Conservation (phyloP, 2,113 vertebrate species). For the Pituophis catenifer region DNA sequence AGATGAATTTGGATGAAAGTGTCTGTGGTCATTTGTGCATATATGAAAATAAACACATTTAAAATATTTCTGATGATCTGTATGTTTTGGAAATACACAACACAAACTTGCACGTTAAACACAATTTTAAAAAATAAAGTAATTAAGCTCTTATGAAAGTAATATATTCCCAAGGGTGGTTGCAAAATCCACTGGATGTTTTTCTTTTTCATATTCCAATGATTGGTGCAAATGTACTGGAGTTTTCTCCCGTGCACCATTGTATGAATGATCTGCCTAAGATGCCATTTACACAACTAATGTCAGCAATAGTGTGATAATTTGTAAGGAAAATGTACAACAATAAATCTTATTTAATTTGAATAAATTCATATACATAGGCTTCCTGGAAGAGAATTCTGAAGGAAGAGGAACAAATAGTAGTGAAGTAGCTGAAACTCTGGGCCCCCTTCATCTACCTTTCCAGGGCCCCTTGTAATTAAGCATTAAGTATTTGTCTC, state of each 20-base stretch:
- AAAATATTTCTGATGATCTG: constrained; percentile 23
- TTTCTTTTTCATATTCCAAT: background rate
- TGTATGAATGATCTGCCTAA: background rate
- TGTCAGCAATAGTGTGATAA: background rate
- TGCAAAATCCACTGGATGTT: background rate
- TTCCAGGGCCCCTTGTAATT: background rate
- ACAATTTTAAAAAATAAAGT: background rate
- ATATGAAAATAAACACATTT: background rate
- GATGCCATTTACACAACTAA: background rate
- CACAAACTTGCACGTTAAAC: background rate
- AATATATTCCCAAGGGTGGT: background rate
- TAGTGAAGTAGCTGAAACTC: background rate
- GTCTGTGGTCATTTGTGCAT: background rate
- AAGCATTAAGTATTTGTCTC: background rate
- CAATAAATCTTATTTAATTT: background rate
- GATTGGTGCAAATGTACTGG: background rate
- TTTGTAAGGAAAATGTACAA: background rate
- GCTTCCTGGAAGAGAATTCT: background rate
- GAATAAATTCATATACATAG: background rate
- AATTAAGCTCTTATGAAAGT: background rate
- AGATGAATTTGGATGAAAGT: background rate
- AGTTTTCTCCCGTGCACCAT: background rate
- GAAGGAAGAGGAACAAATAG: background rate
- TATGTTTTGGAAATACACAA: constrained; percentile 1
- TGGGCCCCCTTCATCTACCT: no score